Percentiles rank a stretch among this genome's conserved stretches.
phyloP scores from a whole-genome alignment of 1,140 invertebrate genomes.

The Helicoverpa armigera region DNA sequence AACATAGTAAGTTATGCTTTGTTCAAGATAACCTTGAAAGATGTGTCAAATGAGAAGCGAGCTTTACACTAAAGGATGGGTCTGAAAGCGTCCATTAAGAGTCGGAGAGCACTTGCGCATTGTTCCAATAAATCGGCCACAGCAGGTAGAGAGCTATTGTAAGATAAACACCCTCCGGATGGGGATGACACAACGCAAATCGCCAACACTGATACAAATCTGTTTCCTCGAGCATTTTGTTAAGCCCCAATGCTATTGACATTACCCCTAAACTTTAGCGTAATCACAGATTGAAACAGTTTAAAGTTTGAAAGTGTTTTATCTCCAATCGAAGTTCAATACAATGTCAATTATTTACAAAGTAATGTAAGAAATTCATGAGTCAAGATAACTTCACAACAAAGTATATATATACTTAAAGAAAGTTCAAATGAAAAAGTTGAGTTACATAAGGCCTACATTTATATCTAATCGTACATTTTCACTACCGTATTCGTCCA shows the following conservation, averaged over 20 bases:
- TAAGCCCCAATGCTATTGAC: conserved; percentile 42
- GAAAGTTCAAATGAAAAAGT: too few species aligned
- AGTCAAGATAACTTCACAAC: too few species aligned
- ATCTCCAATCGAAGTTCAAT: conserved; percentile 35
- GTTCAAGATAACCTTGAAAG: conserved; percentile 38
- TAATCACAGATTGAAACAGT: conserved; percentile 51
- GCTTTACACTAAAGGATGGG: conserved; percentile 24
- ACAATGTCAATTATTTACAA: conserved; percentile 20
- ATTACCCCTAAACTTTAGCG: conserved; percentile 39
- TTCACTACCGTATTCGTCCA: conserved; percentile 24
- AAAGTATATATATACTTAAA: too few species aligned
- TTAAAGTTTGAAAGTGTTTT: conserved; percentile 27
- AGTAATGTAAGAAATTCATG: too few species aligned
- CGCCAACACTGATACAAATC: conserved; percentile 58
- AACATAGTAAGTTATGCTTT: conserved; percentile 2
- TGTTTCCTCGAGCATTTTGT: conserved; percentile 53
- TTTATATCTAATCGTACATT: too few species aligned
- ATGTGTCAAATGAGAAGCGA: conserved; percentile 33
- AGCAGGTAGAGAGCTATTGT: conserved; percentile 69
- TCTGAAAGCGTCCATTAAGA: conserved; percentile 29
- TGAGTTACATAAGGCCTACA: too few species aligned
- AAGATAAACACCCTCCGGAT: conserved; percentile 55
- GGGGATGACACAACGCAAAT: conserved; percentile 57
- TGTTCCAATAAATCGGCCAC: conserved; percentile 41
- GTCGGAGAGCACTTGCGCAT: conserved; percentile 27